phyloP scores from a whole-genome alignment of 2,113 vertebrate species.

The Sapajus apella region DNA sequence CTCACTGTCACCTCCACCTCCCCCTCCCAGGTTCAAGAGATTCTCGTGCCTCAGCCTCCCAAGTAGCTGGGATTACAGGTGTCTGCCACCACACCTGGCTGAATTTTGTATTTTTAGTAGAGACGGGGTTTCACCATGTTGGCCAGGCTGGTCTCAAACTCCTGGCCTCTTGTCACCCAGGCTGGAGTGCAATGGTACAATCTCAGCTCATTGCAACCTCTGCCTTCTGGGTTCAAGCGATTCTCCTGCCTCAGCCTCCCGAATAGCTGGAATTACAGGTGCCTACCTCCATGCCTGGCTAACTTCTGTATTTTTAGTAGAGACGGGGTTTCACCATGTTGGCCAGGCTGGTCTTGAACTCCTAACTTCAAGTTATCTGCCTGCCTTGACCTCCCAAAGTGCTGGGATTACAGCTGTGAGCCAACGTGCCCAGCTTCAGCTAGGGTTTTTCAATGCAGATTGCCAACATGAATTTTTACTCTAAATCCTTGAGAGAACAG shows the following conservation, averaged over 20 bases:
- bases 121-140: neutral
- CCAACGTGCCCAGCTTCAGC: neutral
- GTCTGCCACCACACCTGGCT: rapidly evolving
- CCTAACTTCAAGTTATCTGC: neutral
- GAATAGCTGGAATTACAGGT: neutral
- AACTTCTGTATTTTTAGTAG: neutral
- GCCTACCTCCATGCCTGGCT: neutral
- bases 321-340: neutral
- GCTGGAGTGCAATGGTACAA: neutral
- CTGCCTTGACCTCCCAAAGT: neutral
- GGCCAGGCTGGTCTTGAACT: neutral
- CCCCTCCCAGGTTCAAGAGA: neutral
- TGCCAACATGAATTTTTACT: neutral
- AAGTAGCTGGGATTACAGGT: neutral
- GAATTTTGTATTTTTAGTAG: neutral
- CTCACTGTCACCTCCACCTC: neutral
- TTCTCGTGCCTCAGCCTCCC: neutral
- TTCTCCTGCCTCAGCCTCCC: neutral
- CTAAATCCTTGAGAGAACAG: neutral
- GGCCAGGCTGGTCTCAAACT: too few species aligned
- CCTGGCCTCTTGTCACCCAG: neutral
- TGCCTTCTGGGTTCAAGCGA: neutral
- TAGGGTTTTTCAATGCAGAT: neutral
- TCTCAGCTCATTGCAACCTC: neutral
- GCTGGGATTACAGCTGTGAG: neutral